Percentiles rank a stretch among this genome's conserved stretches.
Evolutionary conservation across 2,888 invertebrate species (phyloP).

Genomic region (Mythimna lalbum): DNA sequence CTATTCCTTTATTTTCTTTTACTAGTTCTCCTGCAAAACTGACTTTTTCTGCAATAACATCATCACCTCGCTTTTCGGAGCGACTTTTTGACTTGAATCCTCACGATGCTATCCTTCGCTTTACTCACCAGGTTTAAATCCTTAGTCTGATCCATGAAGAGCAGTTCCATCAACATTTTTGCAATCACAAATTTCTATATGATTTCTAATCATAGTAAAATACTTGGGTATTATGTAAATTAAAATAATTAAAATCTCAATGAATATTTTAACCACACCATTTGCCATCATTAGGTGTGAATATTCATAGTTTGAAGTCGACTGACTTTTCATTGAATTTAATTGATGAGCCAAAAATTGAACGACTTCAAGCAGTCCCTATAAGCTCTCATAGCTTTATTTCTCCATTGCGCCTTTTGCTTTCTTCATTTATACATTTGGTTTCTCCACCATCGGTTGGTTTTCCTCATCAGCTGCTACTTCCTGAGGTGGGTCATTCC

Average conservation of each 20-base stretch:
- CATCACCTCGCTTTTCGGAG: neutral
- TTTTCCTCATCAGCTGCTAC: slow-evolving; percentile 39
- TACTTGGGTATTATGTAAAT: slow-evolving; percentile 24
- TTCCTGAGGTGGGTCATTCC: slow-evolving; percentile 91
- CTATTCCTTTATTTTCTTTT: neutral
- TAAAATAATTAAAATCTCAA: slow-evolving; percentile 21
- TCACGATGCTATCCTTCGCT: neutral
- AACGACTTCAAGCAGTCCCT: slow-evolving; percentile 49
- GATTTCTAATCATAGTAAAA: slow-evolving; percentile 4
- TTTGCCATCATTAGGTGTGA: slow-evolving; percentile 35
- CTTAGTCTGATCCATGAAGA: no score
- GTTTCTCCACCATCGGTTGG: slow-evolving; percentile 46
- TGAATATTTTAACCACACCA: slow-evolving; percentile 37
- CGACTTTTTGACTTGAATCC: neutral
- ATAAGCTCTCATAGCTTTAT: slow-evolving; percentile 27
- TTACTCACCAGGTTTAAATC: neutral
- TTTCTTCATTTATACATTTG: slow-evolving; percentile 8
- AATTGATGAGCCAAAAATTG: slow-evolving; percentile 34
- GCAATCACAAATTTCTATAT: slow-evolving; percentile 4
- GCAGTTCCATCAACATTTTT: neutral
- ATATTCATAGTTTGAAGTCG: slow-evolving; percentile 47
- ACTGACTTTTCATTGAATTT: slow-evolving; percentile 43
- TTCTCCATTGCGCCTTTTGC: neutral
- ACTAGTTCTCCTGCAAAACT: neutral
- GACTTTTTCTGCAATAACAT: neutral